phyloP scores from a whole-genome alignment of 1,140 invertebrate species.

The Drosophila melanica region DNA sequence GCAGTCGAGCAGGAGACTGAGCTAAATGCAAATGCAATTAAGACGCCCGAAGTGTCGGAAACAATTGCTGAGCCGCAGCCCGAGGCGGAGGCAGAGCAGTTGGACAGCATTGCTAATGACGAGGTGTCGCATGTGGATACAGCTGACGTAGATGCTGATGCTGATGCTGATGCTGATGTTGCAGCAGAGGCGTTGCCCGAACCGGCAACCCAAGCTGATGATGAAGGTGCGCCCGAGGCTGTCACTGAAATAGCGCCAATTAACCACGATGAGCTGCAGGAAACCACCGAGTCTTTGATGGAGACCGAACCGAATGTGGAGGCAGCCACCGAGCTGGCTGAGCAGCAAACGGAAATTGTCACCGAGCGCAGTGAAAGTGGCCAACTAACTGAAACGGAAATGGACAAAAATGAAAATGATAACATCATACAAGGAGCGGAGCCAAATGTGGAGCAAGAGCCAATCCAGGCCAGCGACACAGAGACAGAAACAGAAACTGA shows the following conservation, averaged over 20 bases:
- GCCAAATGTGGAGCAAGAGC: slow-evolving; percentile 55
- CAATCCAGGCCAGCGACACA: slow-evolving; percentile 28
- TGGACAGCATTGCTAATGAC: slow-evolving; percentile 47
- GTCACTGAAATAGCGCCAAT: slow-evolving; percentile 30
- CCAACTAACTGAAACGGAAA: slow-evolving; percentile 41
- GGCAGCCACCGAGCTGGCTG: background rate
- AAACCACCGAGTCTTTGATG: slow-evolving; percentile 24
- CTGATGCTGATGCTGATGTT: slow-evolving; percentile 19
- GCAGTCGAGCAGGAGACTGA: slow-evolving; percentile 24
- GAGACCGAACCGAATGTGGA: slow-evolving; percentile 14
- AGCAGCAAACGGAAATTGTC: slow-evolving; percentile 34
- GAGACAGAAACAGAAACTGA: slow-evolving; percentile 10
- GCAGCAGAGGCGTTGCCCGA: slow-evolving; percentile 1
- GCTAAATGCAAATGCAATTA: slow-evolving; percentile 79
- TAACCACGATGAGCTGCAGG: slow-evolving; percentile 34
- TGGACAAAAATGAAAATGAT: slow-evolving; percentile 68
- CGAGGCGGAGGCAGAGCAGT: slow-evolving; percentile 32
- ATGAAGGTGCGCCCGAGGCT: slow-evolving; percentile 29
- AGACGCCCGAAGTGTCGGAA: slow-evolving; percentile 77
- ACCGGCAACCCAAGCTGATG: slow-evolving; percentile 24
- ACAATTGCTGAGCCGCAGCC: slow-evolving; percentile 57
- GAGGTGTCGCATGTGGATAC: slow-evolving; percentile 57
- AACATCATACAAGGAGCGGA: slow-evolving; percentile 78
- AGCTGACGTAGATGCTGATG: slow-evolving; percentile 17
- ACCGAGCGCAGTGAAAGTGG: slow-evolving; percentile 65